Base-by-base conservation (phyloP, 1,140 invertebrate genomes). In the Manduca sexta region DNA sequence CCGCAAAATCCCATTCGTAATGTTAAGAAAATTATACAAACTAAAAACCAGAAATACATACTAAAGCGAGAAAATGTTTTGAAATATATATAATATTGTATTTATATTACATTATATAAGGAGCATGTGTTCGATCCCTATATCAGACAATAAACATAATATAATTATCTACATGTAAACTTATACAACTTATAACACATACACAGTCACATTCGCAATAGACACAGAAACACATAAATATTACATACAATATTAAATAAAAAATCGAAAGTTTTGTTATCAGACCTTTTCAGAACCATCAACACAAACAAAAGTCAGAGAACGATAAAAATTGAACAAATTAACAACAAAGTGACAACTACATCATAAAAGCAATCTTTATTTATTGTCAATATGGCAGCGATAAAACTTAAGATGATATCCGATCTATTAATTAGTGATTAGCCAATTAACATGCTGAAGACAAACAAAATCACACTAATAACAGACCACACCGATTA, bases 371-470 rank as follows among this genome's bases (percentile, higher is more conserved):
- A 41, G 40, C 10, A 34, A 30, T 41, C 26, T 52, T 38, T 52
- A 52, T 41, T 5, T n/a, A 37, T 30, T 45, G 52, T 45, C 52
- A 49, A 49, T 15, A 41, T 21, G n/a, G 18, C 15, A 45, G 33
- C 47, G 29, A 52, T 49, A 41, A 48, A 42, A 43, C 60, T 55
- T 47, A 35, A 40, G 47, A 60, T 49, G 30, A 48, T 60, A 56
- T 55, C 42, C 15, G 48, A 60, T 49, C 42, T 58, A 61, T 69
- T 69, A 79, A 77, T 74, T 64, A 70, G 52, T 54, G 49, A 73
- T 77, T 69, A 72, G 49, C 42, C 60, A 62, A 79, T 80, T 77
- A 78, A 76, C 68, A 76, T 77, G 64, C 74, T 66, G 47, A 69
- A 69, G 73, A 72, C 64, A 67, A 68, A 64, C 55, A 49, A 54